phyloP scores from a whole-genome alignment of 2,113 vertebrate genomes.

The Syngnathoides biaculeatus region DNA sequence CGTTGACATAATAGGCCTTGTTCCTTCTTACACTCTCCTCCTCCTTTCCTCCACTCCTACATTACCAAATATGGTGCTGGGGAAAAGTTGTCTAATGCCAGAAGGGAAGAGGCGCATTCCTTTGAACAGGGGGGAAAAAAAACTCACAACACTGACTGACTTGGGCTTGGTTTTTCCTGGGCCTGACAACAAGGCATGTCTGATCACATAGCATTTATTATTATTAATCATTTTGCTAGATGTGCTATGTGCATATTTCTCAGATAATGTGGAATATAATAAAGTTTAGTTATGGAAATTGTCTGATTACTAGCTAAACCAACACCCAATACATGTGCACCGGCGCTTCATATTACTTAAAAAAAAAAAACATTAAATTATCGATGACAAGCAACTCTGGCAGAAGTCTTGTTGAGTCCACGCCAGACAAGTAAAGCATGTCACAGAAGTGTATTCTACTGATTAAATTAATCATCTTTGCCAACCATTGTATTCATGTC shows the following conservation, averaged over 20 bases:
- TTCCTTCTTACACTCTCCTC: conserved; percentile 51
- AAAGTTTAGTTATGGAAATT: background rate
- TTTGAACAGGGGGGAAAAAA: conserved; percentile 59
- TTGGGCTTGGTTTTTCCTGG: conserved; percentile 11
- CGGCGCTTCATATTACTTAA: background rate
- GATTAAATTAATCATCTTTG: background rate
- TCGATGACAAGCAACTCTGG: conserved; percentile 2
- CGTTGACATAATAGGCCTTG: conserved; percentile 64
- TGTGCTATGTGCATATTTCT: conserved; percentile 5
- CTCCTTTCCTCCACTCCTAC: conserved; percentile 67
- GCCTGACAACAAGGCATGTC: background rate
- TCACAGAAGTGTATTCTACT: background rate
- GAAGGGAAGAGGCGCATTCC: conserved; percentile 74
- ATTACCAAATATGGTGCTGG: conserved; percentile 79
- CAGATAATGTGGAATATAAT: background rate
- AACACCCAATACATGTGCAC: background rate
- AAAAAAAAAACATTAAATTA: conserved; percentile 15
- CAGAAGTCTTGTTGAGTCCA: background rate
- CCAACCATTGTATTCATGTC: background rate
- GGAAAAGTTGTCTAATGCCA: conserved; percentile 58
- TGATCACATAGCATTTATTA: background rate
- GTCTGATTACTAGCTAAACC: background rate
- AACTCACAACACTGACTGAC: conserved; percentile 48
- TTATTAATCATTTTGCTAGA: too few species aligned
- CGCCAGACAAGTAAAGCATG: background rate